A percentile compares a stretch with the other conserved stretches of the same genome.
These are phyloP conservation scores for Epirrita christyi DNA, from an alignment of 2,888 invertebrate genomes.

Conservation along the genomic window DNA sequence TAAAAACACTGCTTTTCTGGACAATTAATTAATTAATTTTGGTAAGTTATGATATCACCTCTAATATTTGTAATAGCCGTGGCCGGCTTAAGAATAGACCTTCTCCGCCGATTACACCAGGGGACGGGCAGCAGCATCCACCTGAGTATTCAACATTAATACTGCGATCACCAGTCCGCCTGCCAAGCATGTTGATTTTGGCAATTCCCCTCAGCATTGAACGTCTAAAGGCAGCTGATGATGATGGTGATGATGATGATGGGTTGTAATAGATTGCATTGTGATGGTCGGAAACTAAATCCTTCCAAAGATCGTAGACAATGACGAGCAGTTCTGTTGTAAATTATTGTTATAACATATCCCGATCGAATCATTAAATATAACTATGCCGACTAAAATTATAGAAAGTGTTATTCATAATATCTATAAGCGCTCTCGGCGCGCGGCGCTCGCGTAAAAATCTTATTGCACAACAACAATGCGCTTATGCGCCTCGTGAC, in stretches of 20 bases:
- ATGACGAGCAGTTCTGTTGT: constrained; percentile 10
- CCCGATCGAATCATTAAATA: constrained; percentile 24
- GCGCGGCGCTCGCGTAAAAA: constrained; percentile 62
- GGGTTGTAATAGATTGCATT: constrained; percentile 12
- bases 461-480: constrained; percentile 69
- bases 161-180: no score
- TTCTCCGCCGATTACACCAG: no score
- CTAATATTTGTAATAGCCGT: no score
- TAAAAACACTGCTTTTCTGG: background rate
- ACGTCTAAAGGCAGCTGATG: no score
- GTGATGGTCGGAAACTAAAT: constrained; percentile 12
- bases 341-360: constrained; percentile 22
- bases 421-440: constrained; percentile 40
- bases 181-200: no score
- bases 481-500: constrained; percentile 75
- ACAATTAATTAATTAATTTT: background rate
- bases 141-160: no score
- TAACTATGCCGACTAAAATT: constrained; percentile 11
- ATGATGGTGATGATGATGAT: no score
- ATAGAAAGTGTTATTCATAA: constrained; percentile 22
- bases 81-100: no score
- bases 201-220: no score
- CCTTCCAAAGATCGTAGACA: constrained; percentile 12
- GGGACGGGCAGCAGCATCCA: no score
- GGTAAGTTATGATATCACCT: constrained; percentile 7